Conservation (phyloP, 2,113 vertebrate species). For the Corynorhinus townsendii region DNA sequence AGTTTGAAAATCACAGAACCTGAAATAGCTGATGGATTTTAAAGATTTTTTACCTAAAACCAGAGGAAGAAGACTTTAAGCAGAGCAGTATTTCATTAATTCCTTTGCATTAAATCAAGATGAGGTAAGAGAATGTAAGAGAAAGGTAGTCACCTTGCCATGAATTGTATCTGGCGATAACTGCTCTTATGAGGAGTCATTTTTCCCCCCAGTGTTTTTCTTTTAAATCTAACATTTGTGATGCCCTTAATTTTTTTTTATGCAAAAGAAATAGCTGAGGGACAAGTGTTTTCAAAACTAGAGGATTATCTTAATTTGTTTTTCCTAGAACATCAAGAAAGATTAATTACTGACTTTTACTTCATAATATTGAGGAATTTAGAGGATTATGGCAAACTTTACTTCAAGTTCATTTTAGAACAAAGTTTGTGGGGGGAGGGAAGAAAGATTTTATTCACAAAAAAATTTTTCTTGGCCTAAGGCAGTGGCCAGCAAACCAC, state of each 20-base stretch:
- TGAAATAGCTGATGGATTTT: not conserved
- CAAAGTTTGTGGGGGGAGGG: not conserved
- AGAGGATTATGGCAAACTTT: not conserved
- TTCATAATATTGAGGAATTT: slow-evolving; percentile 8
- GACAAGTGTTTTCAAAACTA: not conserved
- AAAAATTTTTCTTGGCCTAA: not conserved
- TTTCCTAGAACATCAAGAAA: not conserved
- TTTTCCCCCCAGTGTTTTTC: not conserved
- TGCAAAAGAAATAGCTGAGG: not conserved
- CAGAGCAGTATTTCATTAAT: not conserved
- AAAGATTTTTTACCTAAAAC: not conserved
- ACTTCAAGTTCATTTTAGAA: slow-evolving; percentile 30
- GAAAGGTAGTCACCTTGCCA: not conserved
- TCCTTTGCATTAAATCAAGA: not conserved
- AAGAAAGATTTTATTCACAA: not conserved
- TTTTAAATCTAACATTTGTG: not conserved
- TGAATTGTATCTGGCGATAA: not conserved
- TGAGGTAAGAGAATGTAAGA: not conserved
- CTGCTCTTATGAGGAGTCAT: not conserved
- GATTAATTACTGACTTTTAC: not conserved
- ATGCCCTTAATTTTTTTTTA: not conserved
- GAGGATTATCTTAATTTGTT: not conserved
- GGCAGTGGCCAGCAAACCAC: too few relatives aligned
- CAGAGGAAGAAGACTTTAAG: not conserved
- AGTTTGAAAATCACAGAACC: slow-evolving; percentile 21